Evolutionary conservation across 2,797 vertebrate species (phyloP), one percentile per base, ranked within the genome.

Genomic region (Halcyon chelicuti): DNA sequence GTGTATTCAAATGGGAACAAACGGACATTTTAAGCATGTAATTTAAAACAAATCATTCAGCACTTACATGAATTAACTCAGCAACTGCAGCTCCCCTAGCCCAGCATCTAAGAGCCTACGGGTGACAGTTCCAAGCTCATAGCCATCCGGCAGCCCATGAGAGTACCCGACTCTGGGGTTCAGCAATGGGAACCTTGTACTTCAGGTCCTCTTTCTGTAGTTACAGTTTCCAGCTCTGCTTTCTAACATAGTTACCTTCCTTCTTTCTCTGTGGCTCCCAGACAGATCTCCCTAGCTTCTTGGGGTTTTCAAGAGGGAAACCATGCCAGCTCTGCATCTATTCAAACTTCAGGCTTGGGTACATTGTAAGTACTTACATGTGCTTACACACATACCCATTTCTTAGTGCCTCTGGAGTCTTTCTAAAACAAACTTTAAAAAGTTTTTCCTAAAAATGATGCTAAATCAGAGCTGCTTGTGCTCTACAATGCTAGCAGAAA

Each of bases 31-130:
- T 91, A 90, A 87, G 94, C 92, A 40, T 96, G 91, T 87, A 97
- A 96, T 97, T 97, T 96, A 70, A 94, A 97, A 96, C 93, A 96
- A 97, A 96, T 75, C 75, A 91, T 94, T 97, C 94, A 89, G 93
- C 91, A 80, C 35, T 96, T 83, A 83, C 46, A 80, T 93, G 91
- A 96, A 96, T 78, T 93, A 93, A 22, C 94, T 92, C 75, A 91
- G 85, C 87, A 93, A 96, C 87, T 94, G 95, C 91, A 91, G 62
- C 60, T 86, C 39, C 84, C 65, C 40, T 44, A 86, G 28, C 79
- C 73, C 82, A 75, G 73, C 40, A 66, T 70, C 55, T 71, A 42
- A 72, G 68, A 77, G 90, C 82, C 65, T 60, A 1, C 3, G 58
- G 7, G 31, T 68, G 68, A 33, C n/a, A 44, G n/a, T 51, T 92